Conservation (phyloP, 2,113 vertebrate species). For the Hyaena hyaena region DNA sequence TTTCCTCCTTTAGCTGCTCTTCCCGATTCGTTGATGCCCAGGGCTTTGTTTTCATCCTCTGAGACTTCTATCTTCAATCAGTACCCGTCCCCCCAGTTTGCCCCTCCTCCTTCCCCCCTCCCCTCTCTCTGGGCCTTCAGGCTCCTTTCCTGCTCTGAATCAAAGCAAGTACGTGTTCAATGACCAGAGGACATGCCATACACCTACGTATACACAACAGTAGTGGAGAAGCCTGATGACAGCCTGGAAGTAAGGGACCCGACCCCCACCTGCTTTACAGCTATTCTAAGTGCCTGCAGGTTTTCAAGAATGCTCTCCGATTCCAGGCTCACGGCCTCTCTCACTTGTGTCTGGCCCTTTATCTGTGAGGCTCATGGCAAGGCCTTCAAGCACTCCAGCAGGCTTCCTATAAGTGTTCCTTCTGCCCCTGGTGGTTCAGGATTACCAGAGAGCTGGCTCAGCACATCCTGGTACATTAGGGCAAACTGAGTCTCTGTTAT, state of each 20-base stretch:
- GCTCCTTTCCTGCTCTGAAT: background rate
- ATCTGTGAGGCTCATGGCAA: constrained; percentile 82
- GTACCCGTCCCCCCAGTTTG: no score
- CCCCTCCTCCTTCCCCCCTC: background rate
- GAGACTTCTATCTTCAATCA: background rate
- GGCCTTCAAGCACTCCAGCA: constrained; percentile 89
- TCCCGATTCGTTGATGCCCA: background rate
- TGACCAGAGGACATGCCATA: background rate
- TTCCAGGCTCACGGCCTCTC: constrained; percentile 51
- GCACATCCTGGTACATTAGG: constrained; percentile 21
- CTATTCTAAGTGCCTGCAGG: constrained; percentile 41
- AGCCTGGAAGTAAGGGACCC: background rate
- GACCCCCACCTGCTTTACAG: constrained; percentile 64
- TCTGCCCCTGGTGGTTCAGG: constrained; percentile 47
- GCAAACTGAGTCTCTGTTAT: background rate
- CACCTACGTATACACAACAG: no score
- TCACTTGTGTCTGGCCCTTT: background rate
- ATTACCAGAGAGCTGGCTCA: background rate
- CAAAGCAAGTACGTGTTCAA: background rate
- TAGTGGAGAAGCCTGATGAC: background rate
- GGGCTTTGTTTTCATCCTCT: background rate
- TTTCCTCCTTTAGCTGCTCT: no score
- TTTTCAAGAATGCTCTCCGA: constrained; percentile 51
- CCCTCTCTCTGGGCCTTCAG: background rate
- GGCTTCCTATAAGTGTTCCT: constrained; percentile 67